Percentiles rank a stretch among this genome's conserved stretches.
Conservation (phyloP, 2,113 vertebrate species). For the Tenrec ecaudatus region DNA sequence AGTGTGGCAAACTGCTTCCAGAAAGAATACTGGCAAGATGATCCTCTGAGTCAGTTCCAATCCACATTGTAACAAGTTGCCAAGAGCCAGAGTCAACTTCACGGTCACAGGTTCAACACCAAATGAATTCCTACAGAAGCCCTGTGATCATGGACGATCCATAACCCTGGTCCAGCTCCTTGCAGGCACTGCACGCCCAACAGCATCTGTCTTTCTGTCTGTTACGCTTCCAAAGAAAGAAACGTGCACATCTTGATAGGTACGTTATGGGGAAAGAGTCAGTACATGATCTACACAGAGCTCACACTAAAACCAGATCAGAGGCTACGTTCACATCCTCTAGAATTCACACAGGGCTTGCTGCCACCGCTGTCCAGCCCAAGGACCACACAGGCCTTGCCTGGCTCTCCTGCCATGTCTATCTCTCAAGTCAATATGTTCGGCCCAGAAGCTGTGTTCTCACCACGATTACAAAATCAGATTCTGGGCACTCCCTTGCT, state of each 20-base stretch:
- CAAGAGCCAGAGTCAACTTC: not conserved
- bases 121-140: slow-evolving; percentile 69
- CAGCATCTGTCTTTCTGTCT: slow-evolving; percentile 52
- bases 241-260: slow-evolving; percentile 52
- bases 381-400: slow-evolving; percentile 54
- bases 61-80: not conserved
- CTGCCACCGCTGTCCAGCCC: slow-evolving; percentile 81
- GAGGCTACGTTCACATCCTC: slow-evolving; percentile 71
- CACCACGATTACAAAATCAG: slow-evolving; percentile 64
- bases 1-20: not conserved
- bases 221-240: slow-evolving; percentile 33
- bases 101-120: not conserved
- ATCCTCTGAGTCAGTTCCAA: not conserved
- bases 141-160: slow-evolving; percentile 78
- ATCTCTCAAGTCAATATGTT: slow-evolving; percentile 69
- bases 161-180: slow-evolving; percentile 78
- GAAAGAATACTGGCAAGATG: not conserved
- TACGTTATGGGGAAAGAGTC: slow-evolving; percentile 64
- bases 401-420: slow-evolving; percentile 73
- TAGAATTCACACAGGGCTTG: slow-evolving; percentile 61
- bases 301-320: slow-evolving; percentile 57
- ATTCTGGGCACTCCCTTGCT: slow-evolving; percentile 67
- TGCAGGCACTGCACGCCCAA: slow-evolving; percentile 61
- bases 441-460: slow-evolving; percentile 56
- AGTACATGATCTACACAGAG: slow-evolving; percentile 72